Conservation (phyloP, 2,888 invertebrate genomes). For the Ornithoptera priamus region DNA sequence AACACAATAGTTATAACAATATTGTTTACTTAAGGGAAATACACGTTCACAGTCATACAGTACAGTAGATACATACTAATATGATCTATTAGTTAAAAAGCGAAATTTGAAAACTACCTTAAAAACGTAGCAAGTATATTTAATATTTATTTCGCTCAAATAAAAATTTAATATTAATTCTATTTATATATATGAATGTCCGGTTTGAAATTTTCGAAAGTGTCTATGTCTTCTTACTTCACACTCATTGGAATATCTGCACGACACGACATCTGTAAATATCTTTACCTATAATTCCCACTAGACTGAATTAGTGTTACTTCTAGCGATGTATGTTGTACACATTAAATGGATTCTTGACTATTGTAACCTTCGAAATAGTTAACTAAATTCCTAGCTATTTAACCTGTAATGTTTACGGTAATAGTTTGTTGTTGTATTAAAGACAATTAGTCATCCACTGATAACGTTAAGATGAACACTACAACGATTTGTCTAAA, state of each 20-base stretch:
- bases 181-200: neutral
- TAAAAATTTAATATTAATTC: neutral
- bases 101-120: neutral
- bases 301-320: conserved; percentile 77
- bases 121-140: neutral
- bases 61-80: too few relatives aligned
- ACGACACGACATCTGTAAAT: conserved; percentile 51
- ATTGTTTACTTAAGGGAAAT: conserved; percentile 1
- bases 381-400: conserved; percentile 42
- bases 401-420: conserved; percentile 34
- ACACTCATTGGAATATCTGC: conserved; percentile 58
- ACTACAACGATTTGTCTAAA: conserved; percentile 70
- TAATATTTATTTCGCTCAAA: neutral
- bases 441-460: conserved; percentile 34
- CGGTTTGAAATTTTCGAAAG: conserved; percentile 7
- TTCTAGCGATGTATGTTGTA: conserved; percentile 60
- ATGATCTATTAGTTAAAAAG: neutral
- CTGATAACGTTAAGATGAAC: conserved; percentile 50
- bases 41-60: neutral
- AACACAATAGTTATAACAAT: conserved; percentile 1
- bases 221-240: conserved; percentile 57
- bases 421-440: conserved; percentile 21
- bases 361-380: conserved; percentile 52
- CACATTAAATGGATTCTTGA: conserved; percentile 49
- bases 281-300: conserved; percentile 63